phyloP scores from a whole-genome alignment of 2,113 vertebrate genomes.

The Hipposideros armiger region DNA sequence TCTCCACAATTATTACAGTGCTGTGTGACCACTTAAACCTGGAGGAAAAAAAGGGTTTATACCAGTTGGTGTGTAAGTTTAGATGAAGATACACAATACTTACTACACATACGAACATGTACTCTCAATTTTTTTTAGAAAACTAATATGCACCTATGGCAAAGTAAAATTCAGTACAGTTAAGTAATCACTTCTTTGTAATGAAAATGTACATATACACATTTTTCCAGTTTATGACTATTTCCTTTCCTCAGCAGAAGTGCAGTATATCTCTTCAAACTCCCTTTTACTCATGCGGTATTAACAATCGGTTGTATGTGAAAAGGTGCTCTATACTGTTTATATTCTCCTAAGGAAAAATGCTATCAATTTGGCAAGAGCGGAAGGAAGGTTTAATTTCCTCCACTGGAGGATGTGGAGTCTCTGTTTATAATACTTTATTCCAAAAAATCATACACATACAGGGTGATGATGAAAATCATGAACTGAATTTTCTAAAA shows the following conservation, averaged over 20 bases:
- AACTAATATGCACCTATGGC: slow-evolving; percentile 79
- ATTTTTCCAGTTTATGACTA: slow-evolving; percentile 71
- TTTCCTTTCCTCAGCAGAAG: not conserved
- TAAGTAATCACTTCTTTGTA: slow-evolving; percentile 82
- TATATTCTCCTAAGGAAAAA: slow-evolving; percentile 27
- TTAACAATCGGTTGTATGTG: not conserved
- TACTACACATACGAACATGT: not conserved
- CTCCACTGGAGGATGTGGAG: not conserved
- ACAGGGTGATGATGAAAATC: slow-evolving; percentile 59
- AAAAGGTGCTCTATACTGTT: slow-evolving; percentile 22
- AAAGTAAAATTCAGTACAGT: slow-evolving; percentile 85
- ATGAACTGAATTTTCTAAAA: slow-evolving; percentile 69
- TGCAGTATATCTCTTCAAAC: slow-evolving; percentile 5
- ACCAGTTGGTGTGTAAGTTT: slow-evolving; percentile 43
- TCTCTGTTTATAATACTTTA: slow-evolving; percentile 66
- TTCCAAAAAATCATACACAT: slow-evolving; percentile 62
- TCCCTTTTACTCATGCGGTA: slow-evolving; percentile 22
- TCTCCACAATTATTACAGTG: not conserved
- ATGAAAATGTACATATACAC: slow-evolving; percentile 71
- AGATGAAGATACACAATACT: slow-evolving; percentile 59
- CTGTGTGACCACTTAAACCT: not conserved
- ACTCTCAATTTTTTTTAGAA: slow-evolving; percentile 65
- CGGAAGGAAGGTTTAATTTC: slow-evolving; percentile 58
- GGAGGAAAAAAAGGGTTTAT: not conserved
- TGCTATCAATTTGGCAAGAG: slow-evolving; percentile 45